Conservation (phyloP, 2,888 invertebrate species). For the Loripinus fragilis region DNA sequence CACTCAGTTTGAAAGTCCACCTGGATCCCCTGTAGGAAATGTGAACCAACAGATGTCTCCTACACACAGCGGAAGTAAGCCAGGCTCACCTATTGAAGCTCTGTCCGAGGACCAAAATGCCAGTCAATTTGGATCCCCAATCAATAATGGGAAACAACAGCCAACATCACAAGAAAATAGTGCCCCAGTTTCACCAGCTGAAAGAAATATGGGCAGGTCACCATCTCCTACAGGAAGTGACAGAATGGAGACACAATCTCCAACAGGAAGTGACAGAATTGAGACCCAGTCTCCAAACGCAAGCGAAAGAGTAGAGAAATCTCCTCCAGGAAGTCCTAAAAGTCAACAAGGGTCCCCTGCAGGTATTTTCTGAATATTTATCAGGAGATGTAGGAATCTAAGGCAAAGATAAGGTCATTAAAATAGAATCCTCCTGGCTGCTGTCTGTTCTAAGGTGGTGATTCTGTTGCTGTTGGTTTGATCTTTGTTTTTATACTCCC, state of each 20-base stretch:
- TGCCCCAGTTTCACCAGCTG: slow-evolving; percentile 56
- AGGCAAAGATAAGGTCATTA: no score
- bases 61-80: slow-evolving; percentile 38
- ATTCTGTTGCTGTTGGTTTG: no score
- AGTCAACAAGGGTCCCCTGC: background rate
- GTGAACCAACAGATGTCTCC: slow-evolving; percentile 47
- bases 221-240: slow-evolving; percentile 26
- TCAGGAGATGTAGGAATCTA: no score
- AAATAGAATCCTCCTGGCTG: no score
- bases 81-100: slow-evolving; percentile 60
- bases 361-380: background rate
- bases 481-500: no score
- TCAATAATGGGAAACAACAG: background rate
- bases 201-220: background rate
- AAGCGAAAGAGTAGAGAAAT: no score
- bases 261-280: background rate
- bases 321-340: background rate
- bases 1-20: slow-evolving; percentile 17
- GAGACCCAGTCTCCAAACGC: background rate
- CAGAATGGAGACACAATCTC: background rate
- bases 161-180: slow-evolving; percentile 43
- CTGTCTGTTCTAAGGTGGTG: no score
- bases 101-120: slow-evolving; percentile 19
- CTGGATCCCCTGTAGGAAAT: slow-evolving; percentile 34
- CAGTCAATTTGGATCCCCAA: slow-evolving; percentile 8